Conservation (phyloP, 2,113 vertebrate genomes). For the Myotis davidii region DNA sequence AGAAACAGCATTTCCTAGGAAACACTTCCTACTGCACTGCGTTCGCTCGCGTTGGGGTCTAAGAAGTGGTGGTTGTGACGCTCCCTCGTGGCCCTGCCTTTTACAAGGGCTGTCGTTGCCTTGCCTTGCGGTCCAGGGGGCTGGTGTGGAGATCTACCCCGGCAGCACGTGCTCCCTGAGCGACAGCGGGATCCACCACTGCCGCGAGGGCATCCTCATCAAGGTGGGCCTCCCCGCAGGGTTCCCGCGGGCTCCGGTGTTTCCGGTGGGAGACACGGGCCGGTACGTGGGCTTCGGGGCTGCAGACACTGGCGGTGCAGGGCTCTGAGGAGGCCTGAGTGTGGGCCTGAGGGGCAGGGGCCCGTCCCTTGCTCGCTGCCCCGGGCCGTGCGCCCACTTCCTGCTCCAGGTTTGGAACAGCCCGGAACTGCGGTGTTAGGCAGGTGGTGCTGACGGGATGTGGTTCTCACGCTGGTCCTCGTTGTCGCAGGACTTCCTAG, state of each 20-base stretch:
- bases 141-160: constrained; percentile 96
- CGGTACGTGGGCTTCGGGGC: background rate
- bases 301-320: too few species aligned
- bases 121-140: constrained; percentile 86
- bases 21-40: background rate
- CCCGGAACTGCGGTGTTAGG: background rate
- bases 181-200: constrained; percentile 95
- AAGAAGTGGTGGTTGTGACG: background rate
- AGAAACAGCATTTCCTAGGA: background rate
- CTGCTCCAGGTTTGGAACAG: constrained; percentile 20
- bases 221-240: constrained; percentile 87
- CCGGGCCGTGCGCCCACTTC: background rate
- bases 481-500: constrained; percentile 91
- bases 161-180: constrained; percentile 91
- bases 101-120: background rate
- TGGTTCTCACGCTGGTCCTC: constrained; percentile 57
- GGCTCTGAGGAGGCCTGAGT: too few species aligned
- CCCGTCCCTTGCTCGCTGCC: too few species aligned
- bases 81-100: background rate
- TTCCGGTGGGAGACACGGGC: background rate
- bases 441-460: constrained; percentile 1
- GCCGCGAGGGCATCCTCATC: constrained; percentile 97
- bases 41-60: background rate
- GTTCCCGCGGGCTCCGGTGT: background rate
- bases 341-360: too few species aligned